A percentile compares a stretch with the other conserved stretches of the same genome.
These are phyloP conservation scores for Drosophila nr. perissopoda DNA, from an alignment of 2,888 invertebrate species.

Conservation along the genomic window DNA sequence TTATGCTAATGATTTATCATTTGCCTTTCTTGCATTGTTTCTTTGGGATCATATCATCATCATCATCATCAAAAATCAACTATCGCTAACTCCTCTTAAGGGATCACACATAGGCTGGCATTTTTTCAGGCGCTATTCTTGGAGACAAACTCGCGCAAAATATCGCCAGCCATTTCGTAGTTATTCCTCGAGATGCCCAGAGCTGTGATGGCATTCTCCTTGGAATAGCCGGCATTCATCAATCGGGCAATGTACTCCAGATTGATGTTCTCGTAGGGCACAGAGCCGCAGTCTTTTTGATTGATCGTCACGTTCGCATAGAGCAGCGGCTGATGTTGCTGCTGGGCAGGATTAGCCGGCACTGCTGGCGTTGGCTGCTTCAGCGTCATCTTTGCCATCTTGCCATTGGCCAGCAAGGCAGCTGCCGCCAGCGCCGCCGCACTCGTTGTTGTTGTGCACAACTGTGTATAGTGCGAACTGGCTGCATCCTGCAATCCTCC, in stretches of 20 bases:
- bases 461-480: conserved; percentile 75
- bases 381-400: conserved; percentile 36
- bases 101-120: conserved; percentile 35
- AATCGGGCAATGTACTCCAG: conserved; percentile 95
- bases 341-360: conserved; percentile 40
- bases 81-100: conserved; percentile 13
- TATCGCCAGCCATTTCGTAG: conserved; percentile 97
- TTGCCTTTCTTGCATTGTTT: conserved; percentile 46
- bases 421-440: conserved; percentile 63
- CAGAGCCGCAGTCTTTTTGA: conserved; percentile 85
- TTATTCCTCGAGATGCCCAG: conserved; percentile 97
- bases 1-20: conserved; percentile 54
- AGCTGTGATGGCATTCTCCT: conserved; percentile 95
- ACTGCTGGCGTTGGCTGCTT: conserved; percentile 46
- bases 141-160: conserved; percentile 94
- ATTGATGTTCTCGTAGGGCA: conserved; percentile 94
- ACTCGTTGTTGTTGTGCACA: conserved; percentile 75
- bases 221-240: conserved; percentile 95
- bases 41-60: conserved; percentile 38
- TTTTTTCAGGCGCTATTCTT: conserved; percentile 85
- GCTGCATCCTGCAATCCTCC: conserved; percentile 47
- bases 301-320: conserved; percentile 85
- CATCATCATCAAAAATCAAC: conserved; percentile 8
- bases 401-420: conserved; percentile 53
- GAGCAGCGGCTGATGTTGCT: conserved; percentile 81